phyloP scores from a whole-genome alignment of 2,113 vertebrate species.

The Pachycephala philippinensis region DNA sequence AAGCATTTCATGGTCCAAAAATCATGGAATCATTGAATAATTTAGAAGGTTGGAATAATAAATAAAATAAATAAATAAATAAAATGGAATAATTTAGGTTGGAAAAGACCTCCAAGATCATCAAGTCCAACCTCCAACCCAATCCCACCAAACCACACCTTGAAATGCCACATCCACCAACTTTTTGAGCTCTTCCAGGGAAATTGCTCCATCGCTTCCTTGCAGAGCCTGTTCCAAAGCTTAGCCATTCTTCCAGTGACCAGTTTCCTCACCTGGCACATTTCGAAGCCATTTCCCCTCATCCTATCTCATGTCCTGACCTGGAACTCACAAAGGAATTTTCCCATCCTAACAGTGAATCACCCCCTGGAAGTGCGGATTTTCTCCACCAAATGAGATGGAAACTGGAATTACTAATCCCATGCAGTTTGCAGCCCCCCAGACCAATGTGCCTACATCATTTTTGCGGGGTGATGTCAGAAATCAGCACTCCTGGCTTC shows the following conservation, averaged over 20 bases:
- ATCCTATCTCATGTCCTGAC: rapidly evolving
- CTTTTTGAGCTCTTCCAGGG: not conserved
- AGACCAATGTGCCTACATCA: rapidly evolving
- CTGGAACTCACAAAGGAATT: not conserved
- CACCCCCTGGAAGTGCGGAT: not conserved
- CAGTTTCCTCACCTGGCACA: not conserved
- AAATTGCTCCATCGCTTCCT: not conserved
- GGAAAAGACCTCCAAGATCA: not conserved
- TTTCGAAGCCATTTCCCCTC: not conserved
- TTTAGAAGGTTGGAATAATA: too few relatives aligned
- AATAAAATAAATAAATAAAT: too few relatives aligned
- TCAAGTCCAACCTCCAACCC: not conserved
- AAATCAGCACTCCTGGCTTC: not conserved
- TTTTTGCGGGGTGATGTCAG: rapidly evolving
- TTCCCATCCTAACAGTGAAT: rapidly evolving
- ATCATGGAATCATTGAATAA: not conserved
- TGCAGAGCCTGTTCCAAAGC: not conserved
- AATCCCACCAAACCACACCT: not conserved
- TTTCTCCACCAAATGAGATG: not conserved
- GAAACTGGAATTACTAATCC: not conserved
- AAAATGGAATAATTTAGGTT: too few relatives aligned
- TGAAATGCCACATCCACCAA: not conserved
- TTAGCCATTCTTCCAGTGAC: not conserved
- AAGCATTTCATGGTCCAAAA: not conserved
- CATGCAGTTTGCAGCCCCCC: rapidly evolving